These are phyloP conservation scores for Emydura subglobosa DNA, from an alignment of 2,113 vertebrate species.

Conservation along the genomic window DNA sequence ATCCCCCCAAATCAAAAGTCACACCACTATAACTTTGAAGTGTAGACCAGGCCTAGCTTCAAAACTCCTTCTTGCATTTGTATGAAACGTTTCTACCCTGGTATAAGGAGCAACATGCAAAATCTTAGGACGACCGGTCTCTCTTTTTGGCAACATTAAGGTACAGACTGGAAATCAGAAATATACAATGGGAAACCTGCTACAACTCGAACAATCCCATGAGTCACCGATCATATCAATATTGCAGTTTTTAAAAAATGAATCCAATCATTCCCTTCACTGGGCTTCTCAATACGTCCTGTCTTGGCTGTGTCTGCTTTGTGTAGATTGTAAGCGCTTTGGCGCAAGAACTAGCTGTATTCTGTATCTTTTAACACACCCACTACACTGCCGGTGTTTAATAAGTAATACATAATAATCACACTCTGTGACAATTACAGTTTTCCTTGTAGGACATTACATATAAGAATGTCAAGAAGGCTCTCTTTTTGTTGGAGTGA, in stretches of 20 bases:
- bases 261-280: neutral
- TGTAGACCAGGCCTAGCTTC: neutral
- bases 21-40: neutral
- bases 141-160: neutral
- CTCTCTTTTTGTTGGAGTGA: constrained; percentile 29
- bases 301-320: neutral
- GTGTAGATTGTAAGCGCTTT: neutral
- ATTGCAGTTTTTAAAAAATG: neutral
- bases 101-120: neutral
- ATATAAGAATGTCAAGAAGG: neutral
- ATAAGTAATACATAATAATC: fast-evolving
- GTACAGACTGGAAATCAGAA: neutral
- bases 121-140: neutral
- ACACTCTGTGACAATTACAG: neutral
- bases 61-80: neutral
- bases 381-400: fast-evolving
- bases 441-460: neutral
- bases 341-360: neutral
- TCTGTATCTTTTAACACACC: neutral
- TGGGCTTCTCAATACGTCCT: fast-evolving
- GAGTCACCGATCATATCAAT: neutral
- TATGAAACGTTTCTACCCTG: neutral
- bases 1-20: neutral
- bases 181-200: neutral
- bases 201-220: neutral